These are phyloP conservation scores for Notothenia coriiceps DNA, from an alignment of 2,113 vertebrate species.

Conservation along the genomic window DNA sequence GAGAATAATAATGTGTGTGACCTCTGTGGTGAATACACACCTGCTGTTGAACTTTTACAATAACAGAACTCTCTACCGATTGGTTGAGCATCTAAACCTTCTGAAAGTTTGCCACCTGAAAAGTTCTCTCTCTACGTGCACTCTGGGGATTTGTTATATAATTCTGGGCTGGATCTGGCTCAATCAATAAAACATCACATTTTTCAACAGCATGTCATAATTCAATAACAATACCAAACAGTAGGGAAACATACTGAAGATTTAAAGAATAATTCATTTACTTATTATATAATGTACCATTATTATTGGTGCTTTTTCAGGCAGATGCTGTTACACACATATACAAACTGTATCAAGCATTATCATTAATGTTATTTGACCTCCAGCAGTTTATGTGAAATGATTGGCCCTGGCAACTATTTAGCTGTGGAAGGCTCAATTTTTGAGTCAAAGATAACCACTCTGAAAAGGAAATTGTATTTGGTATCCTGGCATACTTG, in stretches of 20 bases:
- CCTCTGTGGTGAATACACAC: neutral
- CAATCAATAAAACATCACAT: neutral
- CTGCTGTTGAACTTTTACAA: neutral
- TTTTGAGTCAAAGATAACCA: neutral
- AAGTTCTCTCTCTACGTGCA: neutral
- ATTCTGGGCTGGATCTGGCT: neutral
- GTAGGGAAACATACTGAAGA: neutral
- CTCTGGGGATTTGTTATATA: neutral
- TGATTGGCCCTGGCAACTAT: no score
- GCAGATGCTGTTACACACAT: no score
- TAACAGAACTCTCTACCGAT: neutral
- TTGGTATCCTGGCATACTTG: neutral
- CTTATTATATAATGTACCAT: no score
- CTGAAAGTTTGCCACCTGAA: neutral
- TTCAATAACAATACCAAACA: neutral
- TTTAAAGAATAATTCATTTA: no score
- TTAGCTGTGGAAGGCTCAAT: no score
- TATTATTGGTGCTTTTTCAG: no score
- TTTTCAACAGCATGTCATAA: neutral
- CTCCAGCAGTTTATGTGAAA: no score
- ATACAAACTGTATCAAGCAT: no score
- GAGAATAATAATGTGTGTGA: constrained; percentile 36
- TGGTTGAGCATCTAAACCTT: neutral
- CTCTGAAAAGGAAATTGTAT: neutral
- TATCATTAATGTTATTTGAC: no score